phyloP scores from a whole-genome alignment of 2,113 vertebrate genomes.

The Chamaea fasciata region DNA sequence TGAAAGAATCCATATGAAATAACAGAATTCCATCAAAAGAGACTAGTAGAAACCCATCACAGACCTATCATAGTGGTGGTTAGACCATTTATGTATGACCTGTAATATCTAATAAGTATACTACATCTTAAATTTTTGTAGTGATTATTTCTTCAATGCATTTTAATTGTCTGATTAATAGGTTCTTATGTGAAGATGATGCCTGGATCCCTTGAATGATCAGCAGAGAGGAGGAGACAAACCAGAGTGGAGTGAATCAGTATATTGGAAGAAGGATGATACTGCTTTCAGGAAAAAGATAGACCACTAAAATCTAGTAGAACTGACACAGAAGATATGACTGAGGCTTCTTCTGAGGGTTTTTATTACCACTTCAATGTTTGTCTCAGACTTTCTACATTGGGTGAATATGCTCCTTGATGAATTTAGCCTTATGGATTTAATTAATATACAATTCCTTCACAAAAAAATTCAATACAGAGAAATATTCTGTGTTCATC shows the following conservation, averaged over 20 bases:
- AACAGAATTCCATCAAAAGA: background rate
- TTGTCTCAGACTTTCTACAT: background rate
- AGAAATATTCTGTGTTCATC: background rate
- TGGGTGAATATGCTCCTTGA: background rate
- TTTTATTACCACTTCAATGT: background rate
- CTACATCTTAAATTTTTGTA: background rate
- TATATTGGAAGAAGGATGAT: background rate
- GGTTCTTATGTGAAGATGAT: background rate
- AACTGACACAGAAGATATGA: background rate
- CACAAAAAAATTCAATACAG: background rate
- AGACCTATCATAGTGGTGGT: background rate
- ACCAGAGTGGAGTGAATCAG: background rate
- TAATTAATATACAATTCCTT: background rate
- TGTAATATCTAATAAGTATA: background rate
- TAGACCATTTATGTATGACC: background rate
- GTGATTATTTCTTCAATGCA: background rate
- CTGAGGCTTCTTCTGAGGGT: background rate
- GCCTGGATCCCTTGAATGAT: background rate
- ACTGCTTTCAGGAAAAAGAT: background rate
- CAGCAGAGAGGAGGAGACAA: background rate
- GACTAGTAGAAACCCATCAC: background rate
- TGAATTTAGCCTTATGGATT: background rate
- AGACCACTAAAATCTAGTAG: background rate
- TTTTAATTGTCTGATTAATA: background rate
- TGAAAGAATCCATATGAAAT: background rate